These are phyloP conservation scores for Samia ricini DNA, from an alignment of 1,140 invertebrate species.

Conservation along the genomic window DNA sequence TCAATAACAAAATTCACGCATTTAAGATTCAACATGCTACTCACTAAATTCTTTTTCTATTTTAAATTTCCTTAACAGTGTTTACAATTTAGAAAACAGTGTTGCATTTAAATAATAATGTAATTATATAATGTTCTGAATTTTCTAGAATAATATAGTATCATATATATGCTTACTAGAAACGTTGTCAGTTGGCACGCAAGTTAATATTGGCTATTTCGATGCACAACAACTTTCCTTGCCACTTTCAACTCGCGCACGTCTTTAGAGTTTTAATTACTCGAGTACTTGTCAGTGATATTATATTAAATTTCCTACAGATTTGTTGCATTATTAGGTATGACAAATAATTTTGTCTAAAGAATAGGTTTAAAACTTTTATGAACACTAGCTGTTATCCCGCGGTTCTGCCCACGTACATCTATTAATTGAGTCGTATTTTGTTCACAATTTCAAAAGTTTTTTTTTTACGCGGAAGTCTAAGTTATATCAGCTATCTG, in stretches of 20 bases:
- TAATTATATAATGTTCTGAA: not conserved
- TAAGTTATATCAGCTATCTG: too few relatives aligned
- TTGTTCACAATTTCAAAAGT: too few relatives aligned
- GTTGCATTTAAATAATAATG: not conserved
- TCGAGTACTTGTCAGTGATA: conserved; percentile 34
- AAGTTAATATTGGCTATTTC: conserved; percentile 58
- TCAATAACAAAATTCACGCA: too few relatives aligned
- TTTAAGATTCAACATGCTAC: too few relatives aligned
- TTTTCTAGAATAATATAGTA: conserved; percentile 10
- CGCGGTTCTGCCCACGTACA: too few relatives aligned
- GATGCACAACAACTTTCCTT: conserved; percentile 58
- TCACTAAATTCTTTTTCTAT: too few relatives aligned
- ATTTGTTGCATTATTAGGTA: not conserved
- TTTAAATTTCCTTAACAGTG: too few relatives aligned
- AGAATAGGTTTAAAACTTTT: too few relatives aligned
- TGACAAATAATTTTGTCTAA: not conserved
- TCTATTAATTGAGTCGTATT: too few relatives aligned
- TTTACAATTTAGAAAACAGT: not conserved
- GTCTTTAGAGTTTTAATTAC: conserved; percentile 65
- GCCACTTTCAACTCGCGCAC: conserved; percentile 61
- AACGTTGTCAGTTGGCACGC: conserved; percentile 49
- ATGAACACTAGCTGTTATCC: too few relatives aligned
- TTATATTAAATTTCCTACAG: conserved; percentile 10
- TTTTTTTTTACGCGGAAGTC: too few relatives aligned
- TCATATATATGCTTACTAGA: conserved; percentile 36